Evolutionary conservation across 2,113 vertebrate species (phyloP).

Genomic region (Callocephalon fimbriatum): DNA sequence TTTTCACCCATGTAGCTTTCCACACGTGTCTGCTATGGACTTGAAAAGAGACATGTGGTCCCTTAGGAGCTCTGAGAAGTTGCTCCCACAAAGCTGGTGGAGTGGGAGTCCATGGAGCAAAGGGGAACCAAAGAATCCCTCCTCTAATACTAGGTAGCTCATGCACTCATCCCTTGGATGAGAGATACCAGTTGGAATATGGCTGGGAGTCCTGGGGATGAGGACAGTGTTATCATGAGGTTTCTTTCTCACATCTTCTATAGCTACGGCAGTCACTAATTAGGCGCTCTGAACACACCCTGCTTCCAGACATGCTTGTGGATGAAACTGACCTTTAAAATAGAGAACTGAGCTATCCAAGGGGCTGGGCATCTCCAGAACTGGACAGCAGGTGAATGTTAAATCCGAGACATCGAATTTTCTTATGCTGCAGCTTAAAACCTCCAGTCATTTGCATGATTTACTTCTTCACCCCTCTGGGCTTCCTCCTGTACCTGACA

Average conservation of each 20-base stretch:
- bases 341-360: background rate
- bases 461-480: background rate
- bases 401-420: background rate
- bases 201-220: background rate
- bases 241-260: background rate
- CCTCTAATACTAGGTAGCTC: background rate
- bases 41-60: background rate
- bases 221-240: background rate
- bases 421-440: background rate
- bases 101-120: background rate
- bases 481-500: background rate
- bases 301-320: background rate
- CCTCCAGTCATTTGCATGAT: background rate
- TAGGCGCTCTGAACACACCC: background rate
- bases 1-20: background rate
- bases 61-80: background rate
- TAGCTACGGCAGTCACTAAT: background rate
- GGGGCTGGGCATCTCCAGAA: background rate
- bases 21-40: background rate
- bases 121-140: background rate
- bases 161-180: background rate
- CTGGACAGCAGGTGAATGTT: background rate
- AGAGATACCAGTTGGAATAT: background rate
- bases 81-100: background rate
- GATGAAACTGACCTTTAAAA: conserved; percentile 17